These are phyloP conservation scores for Lepisosteus oculatus DNA, from an alignment of 2,113 vertebrate genomes.

Conservation along the genomic window DNA sequence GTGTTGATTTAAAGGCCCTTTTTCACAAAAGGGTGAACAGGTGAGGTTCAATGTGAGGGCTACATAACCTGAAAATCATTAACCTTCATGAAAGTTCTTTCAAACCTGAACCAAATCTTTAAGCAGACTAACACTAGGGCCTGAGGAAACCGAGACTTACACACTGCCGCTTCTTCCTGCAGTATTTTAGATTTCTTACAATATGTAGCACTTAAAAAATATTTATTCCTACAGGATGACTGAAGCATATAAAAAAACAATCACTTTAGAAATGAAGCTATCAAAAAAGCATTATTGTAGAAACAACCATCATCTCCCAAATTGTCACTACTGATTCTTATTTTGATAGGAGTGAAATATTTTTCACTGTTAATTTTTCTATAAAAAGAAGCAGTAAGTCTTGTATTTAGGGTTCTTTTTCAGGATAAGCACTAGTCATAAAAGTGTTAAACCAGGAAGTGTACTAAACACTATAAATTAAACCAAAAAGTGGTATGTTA, in stretches of 20 bases:
- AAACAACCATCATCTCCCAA: constrained; percentile 73
- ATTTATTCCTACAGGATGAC: constrained; percentile 74
- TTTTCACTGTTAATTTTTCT: constrained; percentile 71
- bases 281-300: constrained; percentile 70
- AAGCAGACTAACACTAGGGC: constrained; percentile 50
- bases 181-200: constrained; percentile 64
- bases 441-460: constrained; percentile 54
- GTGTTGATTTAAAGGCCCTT: too few species aligned
- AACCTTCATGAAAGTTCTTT: constrained; percentile 68
- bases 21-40: too few species aligned
- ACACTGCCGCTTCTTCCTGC: constrained; percentile 56
- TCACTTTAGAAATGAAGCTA: constrained; percentile 53
- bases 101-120: constrained; percentile 64
- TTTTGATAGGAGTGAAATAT: constrained; percentile 80
- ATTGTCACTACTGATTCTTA: constrained; percentile 74
- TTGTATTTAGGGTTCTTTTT: constrained; percentile 58
- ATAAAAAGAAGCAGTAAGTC: constrained; percentile 63
- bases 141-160: constrained; percentile 38
- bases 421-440: constrained; percentile 56
- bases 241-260: constrained; percentile 75
- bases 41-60: constrained; percentile 55
- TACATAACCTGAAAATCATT: constrained; percentile 74
- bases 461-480: constrained; percentile 31
- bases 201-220: constrained; percentile 75
- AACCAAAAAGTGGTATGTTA: constrained; percentile 11